Evolutionary conservation across 1,140 invertebrate genomes (phyloP), one percentile per base, ranked within the genome.

Genomic region (Alviniconcha marisindica): DNA sequence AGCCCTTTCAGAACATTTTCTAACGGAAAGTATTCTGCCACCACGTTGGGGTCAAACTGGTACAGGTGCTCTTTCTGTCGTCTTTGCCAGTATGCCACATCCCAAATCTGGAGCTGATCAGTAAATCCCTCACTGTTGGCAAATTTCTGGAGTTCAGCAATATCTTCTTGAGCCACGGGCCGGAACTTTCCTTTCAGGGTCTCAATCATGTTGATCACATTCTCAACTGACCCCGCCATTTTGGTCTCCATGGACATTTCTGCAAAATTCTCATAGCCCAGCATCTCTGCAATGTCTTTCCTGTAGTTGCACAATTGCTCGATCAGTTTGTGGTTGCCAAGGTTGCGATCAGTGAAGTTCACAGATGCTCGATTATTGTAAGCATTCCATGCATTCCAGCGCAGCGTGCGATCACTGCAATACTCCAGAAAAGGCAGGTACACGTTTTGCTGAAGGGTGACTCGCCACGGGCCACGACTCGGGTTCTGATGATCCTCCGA

Each of bases 201-300:
- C 74, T 96, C 94, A n/a, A 98, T 93, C 84, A 96, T 95, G 71
- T 95, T 93, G 78, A 96, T 93, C 0, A 98, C 95, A 93, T 96
- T 96, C 38, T 96, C 95, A n/a, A 97, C 92, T 86, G 92, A 96
- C 48, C 96, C 96, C 3, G 97, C 97, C 97, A 99, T 98, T 94
- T 98, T 98, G 0, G 97, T 98, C 94, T 97, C 95, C 97, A 99
- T 97, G 44, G 96, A 97, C 95, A 98, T 95, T 44, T 98, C 95
- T 0, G 95, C 96, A 93, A 94, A 98, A 83, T 94, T 95, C 76
- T 96, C 94, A 92, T 95, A 99, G 0, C 97, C 97, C 71, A 98
- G 93, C 33, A 96, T 85, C 88, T 95, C 94, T 0, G 97, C 97
- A 89, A 96, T 95, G 71, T 96, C 95, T 85, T 82, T 94, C 94